phyloP scores from a whole-genome alignment of 2,797 vertebrate genomes.

The Momotus momota region DNA sequence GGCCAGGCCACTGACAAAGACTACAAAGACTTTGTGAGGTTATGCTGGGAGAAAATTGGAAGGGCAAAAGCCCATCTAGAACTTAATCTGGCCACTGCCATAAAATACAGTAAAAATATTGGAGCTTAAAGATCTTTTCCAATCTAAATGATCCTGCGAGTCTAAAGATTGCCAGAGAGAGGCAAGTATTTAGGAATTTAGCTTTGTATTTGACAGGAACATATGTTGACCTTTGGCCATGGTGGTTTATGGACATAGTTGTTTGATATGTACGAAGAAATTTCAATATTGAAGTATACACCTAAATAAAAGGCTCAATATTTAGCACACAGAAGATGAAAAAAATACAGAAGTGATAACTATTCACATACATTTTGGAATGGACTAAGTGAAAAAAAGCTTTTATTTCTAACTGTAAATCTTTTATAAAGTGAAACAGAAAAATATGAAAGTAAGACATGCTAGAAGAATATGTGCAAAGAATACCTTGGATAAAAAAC shows the following conservation, averaged over 20 bases:
- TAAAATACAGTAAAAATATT: too few species aligned
- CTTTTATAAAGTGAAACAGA: not conserved
- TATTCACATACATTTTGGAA: not conserved
- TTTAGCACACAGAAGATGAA: not conserved
- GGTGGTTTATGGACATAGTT: not conserved
- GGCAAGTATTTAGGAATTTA: not conserved
- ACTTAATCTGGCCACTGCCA: too few species aligned
- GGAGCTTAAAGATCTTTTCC: not conserved
- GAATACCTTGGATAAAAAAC: not conserved
- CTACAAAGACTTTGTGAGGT: too few species aligned
- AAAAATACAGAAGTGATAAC: not conserved
- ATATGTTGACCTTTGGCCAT: not conserved
- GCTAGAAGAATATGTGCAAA: not conserved
- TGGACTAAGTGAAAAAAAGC: not conserved
- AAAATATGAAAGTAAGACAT: not conserved
- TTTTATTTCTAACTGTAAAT: not conserved
- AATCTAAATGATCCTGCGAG: not conserved
- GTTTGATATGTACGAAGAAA: not conserved
- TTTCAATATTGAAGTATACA: not conserved
- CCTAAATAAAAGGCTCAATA: not conserved
- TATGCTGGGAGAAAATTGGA: too few species aligned
- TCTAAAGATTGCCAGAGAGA: not conserved
- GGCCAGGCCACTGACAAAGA: too few species aligned
- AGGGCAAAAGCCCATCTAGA: too few species aligned
- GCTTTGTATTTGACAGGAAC: not conserved